phyloP scores from a whole-genome alignment of 1,140 invertebrate genomes.

The Halesus radiatus region DNA sequence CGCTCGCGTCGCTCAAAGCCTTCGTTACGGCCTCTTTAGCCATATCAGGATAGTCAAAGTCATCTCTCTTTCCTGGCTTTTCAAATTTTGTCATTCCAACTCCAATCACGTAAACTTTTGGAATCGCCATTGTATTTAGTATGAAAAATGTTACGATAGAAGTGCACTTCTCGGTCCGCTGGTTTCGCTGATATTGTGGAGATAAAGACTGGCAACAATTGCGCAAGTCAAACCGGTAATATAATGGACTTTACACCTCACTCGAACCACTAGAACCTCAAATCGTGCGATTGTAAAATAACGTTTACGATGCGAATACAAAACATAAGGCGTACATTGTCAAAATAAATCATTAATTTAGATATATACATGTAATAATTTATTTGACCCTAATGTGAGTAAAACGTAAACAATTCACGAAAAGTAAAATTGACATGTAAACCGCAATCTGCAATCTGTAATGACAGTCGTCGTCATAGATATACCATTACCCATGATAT shows the following conservation, averaged over 20 bases:
- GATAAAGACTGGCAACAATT: slow-evolving; percentile 7
- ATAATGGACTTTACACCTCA: slow-evolving; percentile 38
- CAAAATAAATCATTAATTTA: no score
- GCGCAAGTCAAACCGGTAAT: slow-evolving; percentile 40
- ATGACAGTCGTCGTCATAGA: not conserved
- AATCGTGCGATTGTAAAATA: no score
- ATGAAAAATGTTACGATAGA: not conserved
- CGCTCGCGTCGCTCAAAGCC: slow-evolving; percentile 88
- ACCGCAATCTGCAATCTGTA: not conserved
- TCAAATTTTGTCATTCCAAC: slow-evolving; percentile 94
- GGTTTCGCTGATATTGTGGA: no score
- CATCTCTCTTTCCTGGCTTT: slow-evolving; percentile 86
- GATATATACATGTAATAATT: no score
- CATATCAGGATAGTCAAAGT: slow-evolving; percentile 95
- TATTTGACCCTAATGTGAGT: no score
- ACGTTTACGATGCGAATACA: no score
- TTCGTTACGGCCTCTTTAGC: slow-evolving; percentile 93
- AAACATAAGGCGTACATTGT: no score
- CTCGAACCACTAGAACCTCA: no score
- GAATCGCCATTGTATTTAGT: slow-evolving; percentile 23
- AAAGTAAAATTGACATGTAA: not conserved
- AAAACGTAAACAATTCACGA: not conserved
- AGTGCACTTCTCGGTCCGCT: not conserved
- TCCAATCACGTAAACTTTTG: slow-evolving; percentile 90
- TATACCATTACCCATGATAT: no score